Evolutionary conservation across 2,113 vertebrate species (phyloP).

Genomic region (Thalassoma bifasciatum): DNA sequence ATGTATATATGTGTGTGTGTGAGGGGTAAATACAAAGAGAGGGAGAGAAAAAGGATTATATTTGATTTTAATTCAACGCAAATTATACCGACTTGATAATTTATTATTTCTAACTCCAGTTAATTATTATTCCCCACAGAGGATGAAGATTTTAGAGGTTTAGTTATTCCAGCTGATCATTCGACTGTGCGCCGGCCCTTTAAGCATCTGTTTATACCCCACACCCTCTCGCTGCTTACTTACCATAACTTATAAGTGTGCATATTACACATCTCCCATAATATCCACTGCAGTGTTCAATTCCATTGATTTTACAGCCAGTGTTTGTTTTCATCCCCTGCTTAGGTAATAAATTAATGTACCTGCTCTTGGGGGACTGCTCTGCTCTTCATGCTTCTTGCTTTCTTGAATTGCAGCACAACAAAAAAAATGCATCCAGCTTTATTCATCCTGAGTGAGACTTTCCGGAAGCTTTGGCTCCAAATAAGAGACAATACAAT

Average conservation of each 20-base stretch:
- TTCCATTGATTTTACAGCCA: slow-evolving; percentile 2
- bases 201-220: slow-evolving; percentile 13
- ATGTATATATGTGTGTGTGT: not conserved
- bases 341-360: not conserved
- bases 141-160: slow-evolving; percentile 4
- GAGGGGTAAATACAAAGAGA: not conserved
- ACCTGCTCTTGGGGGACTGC: not conserved
- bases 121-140: too few relatives aligned
- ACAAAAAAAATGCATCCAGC: not conserved
- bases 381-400: not conserved
- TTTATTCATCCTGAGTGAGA: not conserved
- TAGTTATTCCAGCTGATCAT: slow-evolving; percentile 19
- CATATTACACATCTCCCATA: not conserved
- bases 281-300: not conserved
- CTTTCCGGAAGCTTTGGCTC: not conserved
- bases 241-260: slow-evolving; percentile 5
- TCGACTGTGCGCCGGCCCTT: slow-evolving; percentile 21
- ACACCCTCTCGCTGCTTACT: not conserved
- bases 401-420: not conserved
- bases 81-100: not conserved
- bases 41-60: not conserved
- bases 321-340: not conserved
- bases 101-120: slow-evolving; percentile 2
- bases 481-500: not conserved
- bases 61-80: slow-evolving; percentile 1